Evolutionary conservation across 2,888 invertebrate genomes (phyloP), one percentile per base, ranked within the genome.

Genomic region (Morpho achilles): DNA sequence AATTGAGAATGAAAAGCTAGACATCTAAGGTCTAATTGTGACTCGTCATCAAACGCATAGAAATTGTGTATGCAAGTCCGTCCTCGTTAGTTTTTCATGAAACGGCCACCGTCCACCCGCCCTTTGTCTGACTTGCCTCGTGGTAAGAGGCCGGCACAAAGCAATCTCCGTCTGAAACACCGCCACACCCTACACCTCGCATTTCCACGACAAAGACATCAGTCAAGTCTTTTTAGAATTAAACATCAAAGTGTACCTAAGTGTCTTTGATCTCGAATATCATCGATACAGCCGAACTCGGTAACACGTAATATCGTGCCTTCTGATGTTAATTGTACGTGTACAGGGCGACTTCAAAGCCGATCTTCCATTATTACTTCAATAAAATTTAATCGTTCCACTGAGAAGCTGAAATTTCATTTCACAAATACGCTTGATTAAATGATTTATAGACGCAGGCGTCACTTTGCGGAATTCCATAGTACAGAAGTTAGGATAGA

Each of bases 211-310:
- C 82, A 79, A 80, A 82, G 82, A 78, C 80, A 83, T 74, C 77
- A 77, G 76, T 80, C 82, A 77, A 81, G 77, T 74, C 76, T 77
- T 77, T 79, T 76, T 73, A 74, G 75, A 81, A 84, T 84, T 78
- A 79, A 83, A 87, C 86, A 84, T 87, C 86, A 86, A 87, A 87
- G 86, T 76, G 73, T 76, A 77, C 79, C 75, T 63, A 70, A 74
- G 77, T 67, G 70, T 69, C 80, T 86, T 87, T 86, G 86, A 87
- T 85, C 79, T 85, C 71, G 71, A 77, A 76, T 77, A 76, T 80
- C 82, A 84, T 85, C 84, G 79, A 83, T 82, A 80, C 81, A 78
- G 76, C 75, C 76, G 81, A 79, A 79, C 80, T 77, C 69, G 67
- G 70, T 69, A 67, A 69, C 67, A 67, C 70, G 69, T 69, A 69